These are phyloP conservation scores for Tetranychus piercei DNA, from an alignment of 2,888 invertebrate species.

Conservation along the genomic window DNA sequence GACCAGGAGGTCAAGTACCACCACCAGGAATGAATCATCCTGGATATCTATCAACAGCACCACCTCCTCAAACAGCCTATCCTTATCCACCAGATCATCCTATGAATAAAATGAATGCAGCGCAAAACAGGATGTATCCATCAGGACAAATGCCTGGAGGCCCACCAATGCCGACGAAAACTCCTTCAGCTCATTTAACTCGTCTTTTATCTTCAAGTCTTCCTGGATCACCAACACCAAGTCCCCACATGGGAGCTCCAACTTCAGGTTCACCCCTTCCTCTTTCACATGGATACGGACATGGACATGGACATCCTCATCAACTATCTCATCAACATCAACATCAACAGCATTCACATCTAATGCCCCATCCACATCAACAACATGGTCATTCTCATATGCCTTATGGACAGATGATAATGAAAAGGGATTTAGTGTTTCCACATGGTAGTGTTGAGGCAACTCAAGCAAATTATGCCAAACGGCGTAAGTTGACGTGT, in stretches of 20 bases:
- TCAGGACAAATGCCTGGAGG: slow-evolving; percentile 1
- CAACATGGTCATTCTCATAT: not conserved
- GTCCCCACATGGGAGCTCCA: not conserved
- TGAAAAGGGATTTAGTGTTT: slow-evolving; percentile 38
- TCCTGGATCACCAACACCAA: slow-evolving; percentile 2
- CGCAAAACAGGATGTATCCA: not conserved
- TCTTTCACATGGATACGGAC: not conserved
- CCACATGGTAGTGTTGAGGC: slow-evolving; percentile 86
- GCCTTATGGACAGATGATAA: not conserved
- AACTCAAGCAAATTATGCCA: slow-evolving; percentile 62
- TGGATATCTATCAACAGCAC: not conserved
- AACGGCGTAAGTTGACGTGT: slow-evolving; percentile 62
- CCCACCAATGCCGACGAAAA: not conserved
- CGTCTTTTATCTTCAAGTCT: slow-evolving; percentile 7
- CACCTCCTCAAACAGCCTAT: not conserved
- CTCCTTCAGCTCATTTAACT: not conserved
- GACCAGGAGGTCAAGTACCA: not conserved
- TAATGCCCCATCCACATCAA: slow-evolving; percentile 22
- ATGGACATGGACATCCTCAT: not conserved
- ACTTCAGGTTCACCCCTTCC: not conserved
- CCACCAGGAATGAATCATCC: not conserved
- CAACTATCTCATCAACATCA: slow-evolving; percentile 13
- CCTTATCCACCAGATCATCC: not conserved
- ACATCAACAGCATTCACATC: slow-evolving; percentile 20
- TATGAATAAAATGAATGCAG: not conserved